phyloP scores from a whole-genome alignment of 2,113 vertebrate genomes.

The Corythoichthys intestinalis region DNA sequence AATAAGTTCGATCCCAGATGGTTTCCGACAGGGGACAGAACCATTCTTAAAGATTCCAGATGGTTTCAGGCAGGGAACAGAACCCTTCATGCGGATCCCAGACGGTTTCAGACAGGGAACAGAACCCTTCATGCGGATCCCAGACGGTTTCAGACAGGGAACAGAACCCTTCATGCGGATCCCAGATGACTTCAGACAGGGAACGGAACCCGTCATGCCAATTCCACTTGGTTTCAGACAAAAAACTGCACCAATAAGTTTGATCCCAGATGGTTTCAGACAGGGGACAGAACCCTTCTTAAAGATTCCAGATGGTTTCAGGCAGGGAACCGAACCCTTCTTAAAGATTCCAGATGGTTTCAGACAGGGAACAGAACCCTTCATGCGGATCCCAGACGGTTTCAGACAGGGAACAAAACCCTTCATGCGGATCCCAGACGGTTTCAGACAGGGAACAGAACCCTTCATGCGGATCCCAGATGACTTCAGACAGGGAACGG shows the following conservation, averaged over 20 bases:
- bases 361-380: conserved; percentile 20
- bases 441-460: conserved; percentile 19
- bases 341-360: background rate
- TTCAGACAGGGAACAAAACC: conserved; percentile 46
- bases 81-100: background rate
- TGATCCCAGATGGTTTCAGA: background rate
- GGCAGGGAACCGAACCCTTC: conserved; percentile 13
- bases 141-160: conserved; percentile 39
- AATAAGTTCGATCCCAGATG: background rate
- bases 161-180: conserved; percentile 16
- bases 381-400: background rate
- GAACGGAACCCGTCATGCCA: background rate
- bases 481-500: conserved; percentile 24
- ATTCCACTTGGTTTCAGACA: conserved; percentile 25
- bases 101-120: conserved; percentile 53
- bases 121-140: conserved; percentile 1
- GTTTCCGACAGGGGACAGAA: conserved; percentile 58
- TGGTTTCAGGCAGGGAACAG: conserved; percentile 19
- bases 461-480: background rate
- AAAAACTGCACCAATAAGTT: conserved; percentile 1
- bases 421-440: background rate
- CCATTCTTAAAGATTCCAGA: background rate
- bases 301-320: conserved; percentile 15
- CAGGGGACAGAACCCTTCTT: background rate
- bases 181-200: conserved; percentile 7